Evolutionary conservation across 2,888 invertebrate genomes (phyloP), one percentile per base, ranked within the genome.

Genomic region (Eilema sororculum): DNA sequence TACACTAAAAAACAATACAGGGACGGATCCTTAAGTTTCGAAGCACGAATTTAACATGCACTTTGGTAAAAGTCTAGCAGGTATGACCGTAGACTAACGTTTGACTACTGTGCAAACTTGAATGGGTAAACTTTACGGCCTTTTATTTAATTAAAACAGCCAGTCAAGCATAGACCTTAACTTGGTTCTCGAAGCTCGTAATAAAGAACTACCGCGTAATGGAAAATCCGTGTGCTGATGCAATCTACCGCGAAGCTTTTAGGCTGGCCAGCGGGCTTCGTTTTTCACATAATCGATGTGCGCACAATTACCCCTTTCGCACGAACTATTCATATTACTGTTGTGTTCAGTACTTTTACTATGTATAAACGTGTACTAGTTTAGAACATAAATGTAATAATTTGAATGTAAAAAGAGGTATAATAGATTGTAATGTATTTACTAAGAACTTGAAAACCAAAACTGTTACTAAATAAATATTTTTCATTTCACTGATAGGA

Each of bases 141-240:
- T 70, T 78, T 73, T 79, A 80, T 82, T 80, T 83, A 79, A 83
- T 82, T 82, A 79, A 80, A 83, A 79, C 77, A 70, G 77, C 72
- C 70, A 69, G 79, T 81, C 79, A 82, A 84, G 70, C 74, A 78
- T 77, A 73, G 71, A 77, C 76, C 72, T 78, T 75, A 81, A 78
- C 78, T 77, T 80, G 78, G 81, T 84, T 81, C 82, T 84, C 80
- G 72, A 77, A 79, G 72, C 79, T 83, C 80, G 82, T 85, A 83
- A 86, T 86, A 87, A 88, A 88, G 86, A 89, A 89, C 87, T 86
- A 87, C 78, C 83, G 82, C 82, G 89, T 93, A 94, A 95, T 94
- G 93, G 93, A 93, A 93, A 93, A 93, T 85, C 90, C 93, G 89
- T 93, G 93, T 93, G 94, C 90, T 92, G 94, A 94, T 94, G 90